Evolutionary conservation across 2,113 vertebrate species (phyloP).

Genomic region (Myrmophylax atrothorax): DNA sequence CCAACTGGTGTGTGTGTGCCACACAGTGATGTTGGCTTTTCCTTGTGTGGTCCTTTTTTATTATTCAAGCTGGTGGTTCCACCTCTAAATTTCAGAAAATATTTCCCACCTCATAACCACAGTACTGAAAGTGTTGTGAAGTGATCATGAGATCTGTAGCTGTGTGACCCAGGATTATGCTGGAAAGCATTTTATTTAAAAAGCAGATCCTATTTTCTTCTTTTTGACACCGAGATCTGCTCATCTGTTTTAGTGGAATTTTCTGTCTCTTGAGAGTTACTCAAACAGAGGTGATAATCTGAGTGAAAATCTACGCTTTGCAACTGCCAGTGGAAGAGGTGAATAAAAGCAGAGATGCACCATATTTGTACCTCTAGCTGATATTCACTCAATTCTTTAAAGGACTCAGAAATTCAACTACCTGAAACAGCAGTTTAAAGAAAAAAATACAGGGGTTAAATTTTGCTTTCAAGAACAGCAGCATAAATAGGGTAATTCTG

Average conservation of each 20-base stretch:
- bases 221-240: neutral
- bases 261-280: neutral
- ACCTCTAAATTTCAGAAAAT: neutral
- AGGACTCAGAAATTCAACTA: neutral
- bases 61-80: neutral
- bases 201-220: neutral
- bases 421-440: neutral
- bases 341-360: neutral
- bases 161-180: neutral
- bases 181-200: neutral
- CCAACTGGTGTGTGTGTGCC: neutral
- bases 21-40: neutral
- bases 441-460: neutral
- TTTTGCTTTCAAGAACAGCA: neutral
- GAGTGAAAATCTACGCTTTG: neutral
- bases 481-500: neutral
- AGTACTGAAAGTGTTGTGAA: conserved; percentile 5
- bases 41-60: neutral
- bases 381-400: neutral
- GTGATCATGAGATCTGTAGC: neutral
- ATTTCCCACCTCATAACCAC: neutral
- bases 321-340: neutral
- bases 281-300: neutral
- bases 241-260: neutral
- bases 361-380: neutral